Percentiles rank a stretch among this genome's conserved stretches.
Conservation (phyloP, 2,113 vertebrate species). For the Colossoma macropomum region DNA sequence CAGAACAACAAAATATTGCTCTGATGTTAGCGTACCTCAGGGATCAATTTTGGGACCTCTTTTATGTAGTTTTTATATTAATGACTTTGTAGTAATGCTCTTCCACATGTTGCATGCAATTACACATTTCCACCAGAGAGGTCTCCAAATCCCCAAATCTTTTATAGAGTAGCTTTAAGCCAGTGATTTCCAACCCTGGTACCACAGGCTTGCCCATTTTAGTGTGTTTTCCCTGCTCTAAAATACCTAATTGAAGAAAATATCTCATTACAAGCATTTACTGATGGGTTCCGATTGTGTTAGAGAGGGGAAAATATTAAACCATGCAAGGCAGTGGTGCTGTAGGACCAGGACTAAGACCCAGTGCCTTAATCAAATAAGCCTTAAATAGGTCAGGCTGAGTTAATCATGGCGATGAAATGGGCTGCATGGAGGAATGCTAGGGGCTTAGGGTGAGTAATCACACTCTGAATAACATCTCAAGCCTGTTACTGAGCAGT, state of each 20-base stretch:
- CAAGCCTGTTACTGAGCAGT: neutral
- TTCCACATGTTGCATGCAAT: too few species aligned
- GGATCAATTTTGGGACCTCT: too few species aligned
- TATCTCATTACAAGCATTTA: neutral
- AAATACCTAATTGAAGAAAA: neutral
- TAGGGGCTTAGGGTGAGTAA: neutral
- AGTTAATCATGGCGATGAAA: too few species aligned
- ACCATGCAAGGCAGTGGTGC: neutral
- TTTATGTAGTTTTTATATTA: too few species aligned
- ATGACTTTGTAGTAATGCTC: too few species aligned
- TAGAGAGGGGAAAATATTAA: neutral
- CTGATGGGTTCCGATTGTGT: neutral
- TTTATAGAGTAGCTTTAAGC: too few species aligned
- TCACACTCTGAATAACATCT: neutral
- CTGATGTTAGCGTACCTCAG: too few species aligned
- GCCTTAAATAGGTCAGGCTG: neutral
- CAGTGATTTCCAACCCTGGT: too few species aligned
- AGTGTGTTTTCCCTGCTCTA: neutral
- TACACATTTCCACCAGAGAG: too few species aligned
- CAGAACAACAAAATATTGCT: too few species aligned
- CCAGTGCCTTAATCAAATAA: neutral
- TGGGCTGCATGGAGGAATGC: neutral
- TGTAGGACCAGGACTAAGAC: neutral
- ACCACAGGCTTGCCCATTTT: neutral
- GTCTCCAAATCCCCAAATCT: too few species aligned